These are phyloP conservation scores for Trachurus trachurus DNA, from an alignment of 2,797 vertebrate genomes.

Conservation along the genomic window DNA sequence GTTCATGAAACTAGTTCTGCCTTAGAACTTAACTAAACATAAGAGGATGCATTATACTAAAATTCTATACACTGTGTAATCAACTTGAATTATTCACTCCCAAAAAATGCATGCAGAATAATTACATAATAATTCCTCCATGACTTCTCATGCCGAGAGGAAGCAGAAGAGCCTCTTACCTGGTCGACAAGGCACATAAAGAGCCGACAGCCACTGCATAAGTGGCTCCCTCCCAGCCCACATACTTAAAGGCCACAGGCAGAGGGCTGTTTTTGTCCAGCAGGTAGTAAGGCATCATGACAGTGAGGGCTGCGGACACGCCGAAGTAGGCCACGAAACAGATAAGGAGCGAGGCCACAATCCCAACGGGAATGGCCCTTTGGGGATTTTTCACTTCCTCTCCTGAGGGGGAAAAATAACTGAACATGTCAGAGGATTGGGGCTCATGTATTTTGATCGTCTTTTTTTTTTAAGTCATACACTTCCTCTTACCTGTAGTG, in stretches of 20 bases:
- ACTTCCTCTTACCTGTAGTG: slow-evolving; percentile 90
- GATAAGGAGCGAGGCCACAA: slow-evolving; percentile 95
- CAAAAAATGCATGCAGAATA: slow-evolving; percentile 29
- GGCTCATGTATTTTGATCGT: not conserved
- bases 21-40: not conserved
- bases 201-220: slow-evolving; percentile 96
- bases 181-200: slow-evolving; percentile 95
- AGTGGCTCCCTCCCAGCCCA: slow-evolving; percentile 94
- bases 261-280: slow-evolving; percentile 94
- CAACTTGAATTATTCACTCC: slow-evolving; percentile 15
- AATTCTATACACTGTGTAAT: not conserved
- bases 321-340: slow-evolving; percentile 97
- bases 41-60: not conserved
- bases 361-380: slow-evolving; percentile 96
- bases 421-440: not conserved
- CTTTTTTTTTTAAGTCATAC: not conserved
- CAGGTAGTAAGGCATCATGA: slow-evolving; percentile 98
- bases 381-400: slow-evolving; percentile 99
- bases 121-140: slow-evolving; percentile 16
- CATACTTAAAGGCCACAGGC: slow-evolving; percentile 93
- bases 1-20: not conserved
- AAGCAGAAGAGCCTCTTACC: slow-evolving; percentile 83
- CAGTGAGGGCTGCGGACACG: slow-evolving; percentile 94
- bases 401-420: slow-evolving; percentile 78
- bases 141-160: slow-evolving; percentile 37